phyloP scores from a whole-genome alignment of 2,113 vertebrate species.

The Miniopterus natalensis region DNA sequence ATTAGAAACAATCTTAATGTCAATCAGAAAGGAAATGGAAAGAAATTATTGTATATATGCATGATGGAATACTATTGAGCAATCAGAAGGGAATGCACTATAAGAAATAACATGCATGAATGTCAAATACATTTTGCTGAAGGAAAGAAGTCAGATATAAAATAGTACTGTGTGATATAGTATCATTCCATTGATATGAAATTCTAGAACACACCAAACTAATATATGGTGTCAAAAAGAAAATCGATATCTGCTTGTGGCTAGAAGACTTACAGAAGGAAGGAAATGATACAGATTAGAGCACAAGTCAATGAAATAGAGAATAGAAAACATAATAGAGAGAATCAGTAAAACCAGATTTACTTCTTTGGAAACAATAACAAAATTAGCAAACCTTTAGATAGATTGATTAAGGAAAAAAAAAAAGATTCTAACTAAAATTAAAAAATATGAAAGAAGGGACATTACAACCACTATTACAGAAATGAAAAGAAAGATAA shows the following conservation, averaged over 20 bases:
- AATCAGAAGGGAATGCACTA: background rate
- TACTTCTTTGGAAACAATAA: constrained; percentile 9
- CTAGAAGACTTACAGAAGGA: background rate
- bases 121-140: background rate
- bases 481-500: background rate
- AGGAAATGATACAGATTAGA: background rate
- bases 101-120: background rate
- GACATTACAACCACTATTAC: background rate
- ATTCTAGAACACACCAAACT: background rate
- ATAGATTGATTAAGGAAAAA: background rate
- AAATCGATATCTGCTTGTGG: background rate
- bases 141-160: background rate
- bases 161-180: background rate
- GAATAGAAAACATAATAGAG: background rate
- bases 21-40: background rate
- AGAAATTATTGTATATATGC: background rate
- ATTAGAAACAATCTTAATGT: background rate
- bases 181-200: background rate
- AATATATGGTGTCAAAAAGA: background rate
- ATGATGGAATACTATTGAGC: background rate
- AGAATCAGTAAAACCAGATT: background rate
- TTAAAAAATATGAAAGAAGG: background rate
- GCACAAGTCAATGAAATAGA: background rate
- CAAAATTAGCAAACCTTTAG: background rate
- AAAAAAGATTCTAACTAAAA: background rate